Evolutionary conservation across 2,113 vertebrate genomes (phyloP), one percentile per base, ranked within the genome.

Genomic region (Carollia perspicillata): DNA sequence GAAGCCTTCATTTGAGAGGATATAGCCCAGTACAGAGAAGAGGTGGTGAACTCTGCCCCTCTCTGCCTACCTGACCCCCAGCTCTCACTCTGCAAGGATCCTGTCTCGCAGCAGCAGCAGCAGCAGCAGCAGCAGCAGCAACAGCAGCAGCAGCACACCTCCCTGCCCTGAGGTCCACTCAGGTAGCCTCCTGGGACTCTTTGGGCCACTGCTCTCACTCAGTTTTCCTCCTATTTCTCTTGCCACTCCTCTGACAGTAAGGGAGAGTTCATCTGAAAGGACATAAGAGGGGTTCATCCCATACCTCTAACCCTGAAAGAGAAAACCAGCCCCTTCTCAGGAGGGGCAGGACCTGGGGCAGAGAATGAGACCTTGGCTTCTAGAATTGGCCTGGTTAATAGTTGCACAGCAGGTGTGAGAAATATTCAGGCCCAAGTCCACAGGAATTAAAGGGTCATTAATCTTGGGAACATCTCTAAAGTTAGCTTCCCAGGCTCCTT

Each of bases 211-310:
- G 85, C 13, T 35, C 7, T 85, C 65, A 51, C 63, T 92, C 51
- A 53, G 6, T 92, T 89, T 65, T 92, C 40, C 44, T 91, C 51
- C 75, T 79, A 87, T 65, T 84, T 91, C 47, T 89, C 74, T 95
- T 49, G 40, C 69, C 22, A 83, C 33, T 69, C 55, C 47, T 94
- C 33, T 74, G 58, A 42, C 44, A 81, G n/a, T 89, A 81, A 93
- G 33, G 20, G 84, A 91, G 20, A 69, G 53, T 89, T 35, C 18
- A 33, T 89, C 14, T 95, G 9, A 53, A 14, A 80, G 40, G 47
- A 30, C 35, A 11, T 93, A 66, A 84, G 35, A 26, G 23, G 74
- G 74, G 63, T 79, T 17, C n/a, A 96, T 23, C 33, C 10, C 11
- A 77, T 2, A 79, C 74, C 47, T 86, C 53, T 51, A 33, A 95